Conservation (phyloP, 2,113 vertebrate species). For the Odontophorus gujanensis region DNA sequence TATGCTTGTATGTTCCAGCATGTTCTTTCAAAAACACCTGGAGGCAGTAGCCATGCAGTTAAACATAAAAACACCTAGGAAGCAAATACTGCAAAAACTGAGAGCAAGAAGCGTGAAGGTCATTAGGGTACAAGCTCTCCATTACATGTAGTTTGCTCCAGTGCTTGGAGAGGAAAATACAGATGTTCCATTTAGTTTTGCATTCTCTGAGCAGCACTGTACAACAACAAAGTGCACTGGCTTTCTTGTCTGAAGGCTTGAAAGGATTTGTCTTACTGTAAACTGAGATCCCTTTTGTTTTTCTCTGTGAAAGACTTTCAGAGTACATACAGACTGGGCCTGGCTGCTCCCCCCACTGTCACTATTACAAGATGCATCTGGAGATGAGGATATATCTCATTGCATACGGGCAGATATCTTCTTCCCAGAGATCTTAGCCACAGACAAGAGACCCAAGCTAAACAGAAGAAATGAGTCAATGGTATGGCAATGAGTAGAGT, state of each 20-base stretch:
- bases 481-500: neutral
- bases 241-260: neutral
- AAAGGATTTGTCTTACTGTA: neutral
- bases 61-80: neutral
- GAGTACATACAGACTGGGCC: neutral
- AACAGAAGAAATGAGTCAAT: neutral
- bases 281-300: neutral
- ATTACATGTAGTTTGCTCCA: neutral
- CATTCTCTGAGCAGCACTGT: neutral
- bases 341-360: neutral
- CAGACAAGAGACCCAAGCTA: neutral
- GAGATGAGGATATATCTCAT: too few relatives aligned
- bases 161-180: neutral
- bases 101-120: neutral
- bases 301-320: neutral
- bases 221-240: neutral
- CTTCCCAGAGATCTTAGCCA: neutral
- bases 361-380: neutral
- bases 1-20: neutral
- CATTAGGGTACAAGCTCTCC: neutral
- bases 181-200: neutral
- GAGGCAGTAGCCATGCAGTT: neutral
- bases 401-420: neutral
- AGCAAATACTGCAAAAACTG: neutral
- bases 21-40: neutral